Base-by-base conservation (phyloP, 2,797 vertebrate species). In the Parauchenoglanis punctatus region DNA sequence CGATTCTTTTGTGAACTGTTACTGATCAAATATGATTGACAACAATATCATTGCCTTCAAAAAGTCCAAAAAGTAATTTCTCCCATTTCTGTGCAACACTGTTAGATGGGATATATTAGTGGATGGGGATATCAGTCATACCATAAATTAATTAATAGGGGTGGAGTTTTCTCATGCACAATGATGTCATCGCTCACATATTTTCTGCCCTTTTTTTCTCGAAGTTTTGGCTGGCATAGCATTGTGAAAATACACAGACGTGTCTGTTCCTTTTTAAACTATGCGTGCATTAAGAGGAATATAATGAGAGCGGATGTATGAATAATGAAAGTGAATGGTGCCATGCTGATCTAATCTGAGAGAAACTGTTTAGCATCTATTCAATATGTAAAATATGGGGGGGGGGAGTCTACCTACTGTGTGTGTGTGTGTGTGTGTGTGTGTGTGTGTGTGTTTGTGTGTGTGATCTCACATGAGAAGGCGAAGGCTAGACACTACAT, bases 361-460 rank as follows among this genome's bases (percentile, higher is more conserved):
- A 85, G 75, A 63, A 81, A 46, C 28, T n/a, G 40, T 18, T 70
- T 44, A 17, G 58, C 20, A 0, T 25, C 23, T 82, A 65, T 46
- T 44, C 35, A 40, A n/a, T 25, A 18, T 68, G 40, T 56, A 76
- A 68, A 31, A 46, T 46, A 46, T 81, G 2, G 12, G 7, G 13
- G 7, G 7, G 15, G 17, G 8, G 4, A n/a, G 28, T 6, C 20
- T 54, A 17, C 35, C 56, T 46, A 18, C 35, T 49, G 49, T 8
- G 49, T 49, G 46, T 49, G 46, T 49, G 46, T 49, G 46, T 49
- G n/a, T 44, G 11, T 46, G 61, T 84, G 58, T 70, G 61, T 85
- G 83, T 80, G 61, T 78, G 63, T 61, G 77, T 81, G 73, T 86
- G 40, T 56, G 49, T 70, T 59, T 44, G 52, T 75, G 84, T 68